Evolutionary conservation across 2,113 vertebrate genomes (phyloP).

Genomic region (Ivindomyrus marchei): DNA sequence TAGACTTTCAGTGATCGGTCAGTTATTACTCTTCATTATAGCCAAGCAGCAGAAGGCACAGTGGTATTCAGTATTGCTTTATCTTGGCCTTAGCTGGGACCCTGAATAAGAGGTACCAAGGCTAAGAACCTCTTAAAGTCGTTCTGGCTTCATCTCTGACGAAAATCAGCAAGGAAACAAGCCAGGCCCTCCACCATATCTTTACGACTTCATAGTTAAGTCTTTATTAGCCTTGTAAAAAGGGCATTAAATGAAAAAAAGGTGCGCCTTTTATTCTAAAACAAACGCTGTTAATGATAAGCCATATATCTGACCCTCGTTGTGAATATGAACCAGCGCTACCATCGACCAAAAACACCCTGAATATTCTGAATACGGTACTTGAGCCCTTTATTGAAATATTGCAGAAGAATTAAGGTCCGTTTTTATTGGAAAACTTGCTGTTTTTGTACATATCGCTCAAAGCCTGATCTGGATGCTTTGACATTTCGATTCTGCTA

Average conservation of each 20-base stretch:
- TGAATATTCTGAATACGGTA: background rate
- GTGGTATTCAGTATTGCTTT: background rate
- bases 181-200: slow-evolving; percentile 4
- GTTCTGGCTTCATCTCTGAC: background rate
- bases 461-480: background rate
- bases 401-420: background rate
- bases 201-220: slow-evolving; percentile 14
- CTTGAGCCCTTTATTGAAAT: background rate
- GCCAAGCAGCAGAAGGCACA: background rate
- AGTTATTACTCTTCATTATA: background rate
- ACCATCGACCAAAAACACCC: background rate
- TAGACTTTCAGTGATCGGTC: background rate
- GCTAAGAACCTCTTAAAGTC: background rate
- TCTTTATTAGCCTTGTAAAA: slow-evolving; percentile 19
- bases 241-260: background rate
- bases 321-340: background rate
- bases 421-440: background rate
- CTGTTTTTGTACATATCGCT: background rate
- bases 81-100: background rate
- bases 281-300: slow-evolving; percentile 9
- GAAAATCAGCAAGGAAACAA: slow-evolving; percentile 27
- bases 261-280: slow-evolving; percentile 9
- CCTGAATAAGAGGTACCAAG: background rate
- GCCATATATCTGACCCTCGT: background rate
- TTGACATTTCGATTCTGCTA: background rate